Evolutionary conservation across 2,113 vertebrate genomes (phyloP), one percentile per base, ranked within the genome.

Genomic region (Erythrolamprus reginae): DNA sequence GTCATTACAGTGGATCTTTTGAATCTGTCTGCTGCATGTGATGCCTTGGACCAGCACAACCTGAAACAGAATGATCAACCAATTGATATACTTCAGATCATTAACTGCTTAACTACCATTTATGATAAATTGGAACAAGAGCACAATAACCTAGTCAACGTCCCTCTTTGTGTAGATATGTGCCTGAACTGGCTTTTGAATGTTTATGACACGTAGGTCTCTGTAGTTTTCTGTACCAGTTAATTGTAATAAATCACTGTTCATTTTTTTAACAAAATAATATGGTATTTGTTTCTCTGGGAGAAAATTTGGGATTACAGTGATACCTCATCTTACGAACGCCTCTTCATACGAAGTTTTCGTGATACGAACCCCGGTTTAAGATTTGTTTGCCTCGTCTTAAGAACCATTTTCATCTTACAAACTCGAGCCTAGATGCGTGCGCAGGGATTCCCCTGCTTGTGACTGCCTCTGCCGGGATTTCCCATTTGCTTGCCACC

Each of bases 111-210:
- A 95, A 99, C 98, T 93, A 98, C 98, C 92, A 96, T 99, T 96
- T 99, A 99, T 3, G 98, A 99, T 96, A 97, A 98, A 70, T 96
- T 99, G 95, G 99, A 99, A 95, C 98, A 99, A 97, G 98, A 98
- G 96, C 98, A 99, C 97, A 98, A 98, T 91, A 98, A 98, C 96
- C 97, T 99, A 93, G 99, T 99, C 96, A 99, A 98, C 0, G 98
- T 99, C 93, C 98, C 98, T 84, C 98, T 99, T 93, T 99, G 98
- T 0, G 99, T 99, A 90, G 99, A 99, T 96, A 99, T 99, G 99
- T 99, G 99, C 97, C 98, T 99, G 95, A 99, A 99, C 96, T 99
- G 99, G 99, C 98, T 99, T 96, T 98, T 99, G 95, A 99, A 99
- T 94, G 99, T 99, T 96, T 99, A 99, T 1, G 99, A 99, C 97